phyloP scores from a whole-genome alignment of 2,113 vertebrate species.

The Halcyon senegalensis region DNA sequence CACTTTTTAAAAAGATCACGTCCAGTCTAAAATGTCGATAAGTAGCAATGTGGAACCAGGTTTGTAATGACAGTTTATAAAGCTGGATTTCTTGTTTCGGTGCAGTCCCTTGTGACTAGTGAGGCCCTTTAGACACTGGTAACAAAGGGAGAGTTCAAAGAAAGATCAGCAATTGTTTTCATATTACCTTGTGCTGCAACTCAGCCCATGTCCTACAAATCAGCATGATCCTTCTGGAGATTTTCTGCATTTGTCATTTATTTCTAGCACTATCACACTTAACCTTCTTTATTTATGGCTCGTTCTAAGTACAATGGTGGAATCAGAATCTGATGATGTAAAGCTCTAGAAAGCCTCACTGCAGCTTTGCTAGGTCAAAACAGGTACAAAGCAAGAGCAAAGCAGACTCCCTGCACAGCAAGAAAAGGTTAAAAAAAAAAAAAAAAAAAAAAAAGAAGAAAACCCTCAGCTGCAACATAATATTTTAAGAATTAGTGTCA shows the following conservation, averaged over 20 bases:
- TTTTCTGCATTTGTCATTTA: background rate
- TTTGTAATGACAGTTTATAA: background rate
- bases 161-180: background rate
- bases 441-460: background rate
- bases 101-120: background rate
- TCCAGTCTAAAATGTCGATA: background rate
- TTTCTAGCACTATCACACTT: background rate
- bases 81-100: background rate
- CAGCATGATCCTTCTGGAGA: background rate
- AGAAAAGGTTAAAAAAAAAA: background rate
- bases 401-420: background rate
- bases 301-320: background rate
- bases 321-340: background rate
- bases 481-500: background rate
- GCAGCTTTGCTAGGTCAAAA: background rate
- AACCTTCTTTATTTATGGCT: background rate
- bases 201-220: background rate
- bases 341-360: constrained; percentile 2
- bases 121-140: background rate
- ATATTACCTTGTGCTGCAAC: background rate
- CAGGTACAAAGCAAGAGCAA: background rate
- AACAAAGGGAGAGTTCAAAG: background rate
- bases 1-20: background rate
- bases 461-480: background rate
- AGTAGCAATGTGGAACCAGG: background rate